Percentiles rank a stretch among this genome's conserved stretches.
Conservation (phyloP, 2,888 invertebrate species). For the Agrypnus murinus region DNA sequence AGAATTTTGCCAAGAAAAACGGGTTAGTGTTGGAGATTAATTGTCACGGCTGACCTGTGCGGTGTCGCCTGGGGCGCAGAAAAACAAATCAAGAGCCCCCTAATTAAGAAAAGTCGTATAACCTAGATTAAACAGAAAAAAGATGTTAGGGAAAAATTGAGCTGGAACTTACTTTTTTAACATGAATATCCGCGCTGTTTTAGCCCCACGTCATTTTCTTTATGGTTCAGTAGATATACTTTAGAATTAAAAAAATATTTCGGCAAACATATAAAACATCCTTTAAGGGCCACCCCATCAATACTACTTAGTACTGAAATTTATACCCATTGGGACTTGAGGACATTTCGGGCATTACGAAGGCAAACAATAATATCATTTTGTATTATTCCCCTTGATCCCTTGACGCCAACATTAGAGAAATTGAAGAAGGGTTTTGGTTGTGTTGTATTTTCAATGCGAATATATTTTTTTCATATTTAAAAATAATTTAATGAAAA, state of each 20-base stretch:
- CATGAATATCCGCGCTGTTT: no score
- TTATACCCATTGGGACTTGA: background rate
- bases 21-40: slow-evolving; percentile 24
- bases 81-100: slow-evolving; percentile 39
- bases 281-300: background rate
- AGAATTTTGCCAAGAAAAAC: background rate
- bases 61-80: slow-evolving; percentile 28
- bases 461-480: slow-evolving; percentile 10
- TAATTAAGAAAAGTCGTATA: slow-evolving; percentile 40
- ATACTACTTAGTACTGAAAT: slow-evolving; percentile 21
- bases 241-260: no score
- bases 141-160: slow-evolving; percentile 2
- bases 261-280: no score
- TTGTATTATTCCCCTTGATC: slow-evolving; percentile 18
- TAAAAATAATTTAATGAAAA: background rate
- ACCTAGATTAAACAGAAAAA: slow-evolving; percentile 23
- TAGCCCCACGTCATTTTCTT: no score
- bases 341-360: background rate
- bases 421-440: slow-evolving; percentile 3
- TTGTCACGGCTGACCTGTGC: slow-evolving; percentile 23
- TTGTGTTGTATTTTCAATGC: background rate
- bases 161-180: background rate
- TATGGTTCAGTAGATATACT: no score
- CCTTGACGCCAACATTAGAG: background rate
- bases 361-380: slow-evolving; percentile 21